Evolutionary conservation across 2,113 vertebrate species (phyloP).

Genomic region (Leptobrachium ailaonicum): DNA sequence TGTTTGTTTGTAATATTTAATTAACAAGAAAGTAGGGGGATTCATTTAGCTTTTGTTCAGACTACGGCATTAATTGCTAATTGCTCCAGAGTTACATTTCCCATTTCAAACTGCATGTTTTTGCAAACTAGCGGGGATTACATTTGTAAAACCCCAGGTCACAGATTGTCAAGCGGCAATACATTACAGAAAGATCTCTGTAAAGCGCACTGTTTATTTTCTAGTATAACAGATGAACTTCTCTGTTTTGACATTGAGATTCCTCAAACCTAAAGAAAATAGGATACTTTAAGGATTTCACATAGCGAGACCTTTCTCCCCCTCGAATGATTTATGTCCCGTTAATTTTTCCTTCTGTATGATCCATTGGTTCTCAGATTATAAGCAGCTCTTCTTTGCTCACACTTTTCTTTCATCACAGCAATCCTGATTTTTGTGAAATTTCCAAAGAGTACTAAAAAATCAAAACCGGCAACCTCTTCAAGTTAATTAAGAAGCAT

Average conservation of each 20-base stretch:
- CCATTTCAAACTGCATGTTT: background rate
- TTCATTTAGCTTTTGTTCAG: slow-evolving; percentile 8
- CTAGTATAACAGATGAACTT: background rate
- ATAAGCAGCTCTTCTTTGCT: slow-evolving; percentile 19
- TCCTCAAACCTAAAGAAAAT: background rate
- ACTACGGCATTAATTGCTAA: background rate
- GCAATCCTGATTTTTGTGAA: slow-evolving; percentile 9
- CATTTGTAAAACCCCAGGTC: background rate
- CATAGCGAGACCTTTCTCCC: slow-evolving; percentile 46
- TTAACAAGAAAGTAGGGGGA: background rate
- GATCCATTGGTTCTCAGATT: slow-evolving; percentile 2
- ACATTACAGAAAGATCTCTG: background rate
- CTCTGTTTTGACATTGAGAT: slow-evolving; percentile 16
- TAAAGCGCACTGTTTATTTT: slow-evolving; percentile 16
- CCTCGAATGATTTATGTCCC: slow-evolving; percentile 26
- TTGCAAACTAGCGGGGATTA: background rate
- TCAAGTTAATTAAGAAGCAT: slow-evolving; percentile 52
- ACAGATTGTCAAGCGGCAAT: background rate
- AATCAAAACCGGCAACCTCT: slow-evolving; percentile 47
- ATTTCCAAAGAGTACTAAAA: slow-evolving; percentile 43
- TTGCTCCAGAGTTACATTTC: background rate
- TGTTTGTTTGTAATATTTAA: slow-evolving; percentile 2
- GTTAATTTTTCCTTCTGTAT: slow-evolving; percentile 33
- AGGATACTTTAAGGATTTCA: slow-evolving; percentile 30
- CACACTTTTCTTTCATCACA: slow-evolving; percentile 23